These are phyloP conservation scores for Nilaparvata lugens DNA, from an alignment of 1,140 invertebrate species.

Conservation along the genomic window DNA sequence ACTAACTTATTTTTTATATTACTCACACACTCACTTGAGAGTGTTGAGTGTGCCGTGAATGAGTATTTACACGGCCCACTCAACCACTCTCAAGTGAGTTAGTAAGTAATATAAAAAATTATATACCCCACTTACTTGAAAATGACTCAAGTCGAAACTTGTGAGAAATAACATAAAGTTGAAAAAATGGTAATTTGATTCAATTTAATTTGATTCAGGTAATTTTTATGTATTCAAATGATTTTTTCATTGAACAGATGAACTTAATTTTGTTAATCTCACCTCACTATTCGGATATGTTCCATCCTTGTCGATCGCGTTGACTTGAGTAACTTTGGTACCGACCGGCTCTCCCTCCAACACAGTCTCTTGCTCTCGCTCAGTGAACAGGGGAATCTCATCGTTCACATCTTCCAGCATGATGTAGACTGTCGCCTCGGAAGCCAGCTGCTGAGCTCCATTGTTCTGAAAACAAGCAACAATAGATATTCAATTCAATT, in stretches of 20 bases:
- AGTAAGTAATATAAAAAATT: too few species aligned
- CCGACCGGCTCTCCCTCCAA: constrained; percentile 88
- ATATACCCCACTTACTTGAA: too few species aligned
- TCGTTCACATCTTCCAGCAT: constrained; percentile 94
- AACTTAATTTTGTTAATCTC: constrained; percentile 32
- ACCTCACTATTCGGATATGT: constrained; percentile 91
- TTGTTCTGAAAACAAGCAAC: constrained; percentile 70
- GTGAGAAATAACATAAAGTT: too few species aligned
- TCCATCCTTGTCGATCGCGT: constrained; percentile 93
- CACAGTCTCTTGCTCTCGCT: constrained; percentile 89
- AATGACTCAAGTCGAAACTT: too few species aligned
- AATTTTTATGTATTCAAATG: not conserved
- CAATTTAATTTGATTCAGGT: too few species aligned
- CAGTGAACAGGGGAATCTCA: constrained; percentile 90
- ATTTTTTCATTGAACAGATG: not conserved
- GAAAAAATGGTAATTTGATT: too few species aligned
- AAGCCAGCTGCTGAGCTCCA: constrained; percentile 87
- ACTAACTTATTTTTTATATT: too few species aligned
- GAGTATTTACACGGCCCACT: too few species aligned
- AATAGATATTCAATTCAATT: too few species aligned
- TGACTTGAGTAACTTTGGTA: constrained; percentile 91
- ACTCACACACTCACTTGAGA: too few species aligned
- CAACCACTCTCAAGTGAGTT: too few species aligned
- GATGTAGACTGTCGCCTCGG: constrained; percentile 87
- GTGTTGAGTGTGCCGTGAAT: too few species aligned